Evolutionary conservation across 2,888 invertebrate genomes (phyloP).

Genomic region (Tortricodes alternella): DNA sequence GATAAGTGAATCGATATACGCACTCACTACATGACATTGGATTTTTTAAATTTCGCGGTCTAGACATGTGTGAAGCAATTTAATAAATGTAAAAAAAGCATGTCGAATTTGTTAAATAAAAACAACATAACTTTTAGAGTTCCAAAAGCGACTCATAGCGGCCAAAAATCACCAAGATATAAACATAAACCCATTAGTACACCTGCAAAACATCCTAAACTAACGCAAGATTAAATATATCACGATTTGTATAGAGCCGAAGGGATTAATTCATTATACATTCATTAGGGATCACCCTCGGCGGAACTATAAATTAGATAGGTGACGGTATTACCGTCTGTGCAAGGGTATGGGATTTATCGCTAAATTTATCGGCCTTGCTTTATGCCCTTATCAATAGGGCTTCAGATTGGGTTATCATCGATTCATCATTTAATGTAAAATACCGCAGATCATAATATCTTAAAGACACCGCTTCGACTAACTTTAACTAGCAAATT

Average conservation of each 20-base stretch:
- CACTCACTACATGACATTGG: too few relatives aligned
- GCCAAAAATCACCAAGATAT: too few relatives aligned
- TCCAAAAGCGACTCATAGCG: too few relatives aligned
- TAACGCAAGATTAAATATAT: slow-evolving; percentile 1
- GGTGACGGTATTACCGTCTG: slow-evolving; percentile 29
- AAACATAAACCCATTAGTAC: not conserved
- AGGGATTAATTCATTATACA: slow-evolving; percentile 30
- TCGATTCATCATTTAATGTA: not conserved
- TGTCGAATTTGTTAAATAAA: too few relatives aligned
- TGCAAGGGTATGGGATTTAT: slow-evolving; percentile 12
- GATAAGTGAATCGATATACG: too few relatives aligned
- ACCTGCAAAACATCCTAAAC: not conserved
- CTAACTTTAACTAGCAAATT: too few relatives aligned
- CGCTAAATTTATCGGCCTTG: slow-evolving; percentile 24
- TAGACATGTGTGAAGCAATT: too few relatives aligned
- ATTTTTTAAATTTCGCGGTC: too few relatives aligned
- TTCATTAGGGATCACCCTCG: slow-evolving; percentile 30
- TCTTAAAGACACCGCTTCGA: too few relatives aligned
- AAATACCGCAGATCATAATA: too few relatives aligned
- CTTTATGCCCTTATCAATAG: slow-evolving; percentile 4
- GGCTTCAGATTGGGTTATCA: not conserved
- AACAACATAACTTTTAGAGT: too few relatives aligned
- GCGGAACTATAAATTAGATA: slow-evolving; percentile 29
- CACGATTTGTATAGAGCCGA: slow-evolving; percentile 22
- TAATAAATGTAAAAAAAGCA: too few relatives aligned